These are phyloP conservation scores for Dasysyrphus tricinctus DNA, from an alignment of 2,888 invertebrate genomes.

Conservation along the genomic window DNA sequence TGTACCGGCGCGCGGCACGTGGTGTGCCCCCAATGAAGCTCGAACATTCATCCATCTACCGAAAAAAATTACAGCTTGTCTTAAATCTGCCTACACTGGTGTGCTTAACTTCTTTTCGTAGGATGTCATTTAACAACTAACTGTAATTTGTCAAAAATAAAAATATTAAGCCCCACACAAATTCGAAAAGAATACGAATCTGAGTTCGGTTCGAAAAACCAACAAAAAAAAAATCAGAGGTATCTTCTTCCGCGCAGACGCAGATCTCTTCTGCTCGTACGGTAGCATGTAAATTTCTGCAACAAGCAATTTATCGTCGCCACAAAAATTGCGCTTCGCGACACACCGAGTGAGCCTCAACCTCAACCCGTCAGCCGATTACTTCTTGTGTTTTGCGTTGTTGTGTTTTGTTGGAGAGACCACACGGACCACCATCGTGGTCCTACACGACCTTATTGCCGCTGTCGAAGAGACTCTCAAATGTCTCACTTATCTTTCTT, in stretches of 20 bases:
- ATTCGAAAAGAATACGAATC: conserved; percentile 52
- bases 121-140: conserved; percentile 60
- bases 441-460: conserved; percentile 58
- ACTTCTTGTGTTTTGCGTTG: not conserved
- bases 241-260: not conserved
- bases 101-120: conserved; percentile 24
- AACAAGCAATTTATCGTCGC: conserved; percentile 65
- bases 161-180: conserved; percentile 43
- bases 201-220: conserved; percentile 12
- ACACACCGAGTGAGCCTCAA: conserved; percentile 39
- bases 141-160: conserved; percentile 69
- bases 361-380: conserved; percentile 17
- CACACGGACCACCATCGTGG: conserved; percentile 59
- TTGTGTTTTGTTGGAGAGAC: conserved; percentile 24
- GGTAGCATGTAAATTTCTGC: conserved; percentile 72
- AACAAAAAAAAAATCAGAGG: not conserved
- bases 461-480: conserved; percentile 65
- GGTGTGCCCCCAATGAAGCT: conserved; percentile 17
- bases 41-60: conserved; percentile 38
- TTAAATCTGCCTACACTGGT: conserved; percentile 2
- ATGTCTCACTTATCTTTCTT: conserved; percentile 74
- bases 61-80: not conserved
- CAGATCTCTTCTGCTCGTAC: conserved; percentile 46
- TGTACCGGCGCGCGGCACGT: conserved; percentile 21
- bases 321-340: conserved; percentile 58